phyloP scores from a whole-genome alignment of 2,113 vertebrate genomes.

The Kobus ellipsiprymnus region DNA sequence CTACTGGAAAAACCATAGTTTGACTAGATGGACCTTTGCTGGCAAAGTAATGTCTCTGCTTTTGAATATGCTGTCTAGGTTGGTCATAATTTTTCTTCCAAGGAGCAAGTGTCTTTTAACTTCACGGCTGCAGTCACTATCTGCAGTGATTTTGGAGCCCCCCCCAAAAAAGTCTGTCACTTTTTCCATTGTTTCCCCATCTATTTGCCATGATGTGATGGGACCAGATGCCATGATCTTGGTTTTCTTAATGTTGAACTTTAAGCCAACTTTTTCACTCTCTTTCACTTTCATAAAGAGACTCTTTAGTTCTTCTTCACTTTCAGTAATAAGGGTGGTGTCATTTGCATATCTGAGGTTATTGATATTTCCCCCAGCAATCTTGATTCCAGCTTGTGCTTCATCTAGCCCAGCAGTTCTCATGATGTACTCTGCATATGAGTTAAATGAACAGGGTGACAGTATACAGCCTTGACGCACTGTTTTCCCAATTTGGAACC shows the following conservation, averaged over 20 bases:
- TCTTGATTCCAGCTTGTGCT: background rate
- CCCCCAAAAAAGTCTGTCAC: background rate
- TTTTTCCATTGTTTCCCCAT: background rate
- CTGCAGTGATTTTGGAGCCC: background rate
- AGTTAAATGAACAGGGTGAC: background rate
- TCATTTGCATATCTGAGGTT: background rate
- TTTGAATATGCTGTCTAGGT: background rate
- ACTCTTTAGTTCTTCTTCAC: background rate
- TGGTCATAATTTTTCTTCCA: background rate
- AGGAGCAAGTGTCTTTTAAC: background rate
- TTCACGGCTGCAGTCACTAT: background rate
- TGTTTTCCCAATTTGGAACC: background rate
- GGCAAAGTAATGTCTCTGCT: background rate
- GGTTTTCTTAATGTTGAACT: background rate
- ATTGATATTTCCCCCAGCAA: background rate
- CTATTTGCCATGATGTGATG: background rate
- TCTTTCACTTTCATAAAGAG: background rate
- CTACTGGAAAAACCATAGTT: background rate
- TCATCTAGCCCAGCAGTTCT: background rate
- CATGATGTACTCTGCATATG: background rate
- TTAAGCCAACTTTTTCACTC: background rate
- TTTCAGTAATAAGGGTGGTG: background rate
- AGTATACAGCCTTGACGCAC: background rate
- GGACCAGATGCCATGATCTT: background rate
- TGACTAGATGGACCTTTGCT: background rate